Base-by-base conservation (phyloP, 2,797 vertebrate genomes). In the Onychomys torridus region DNA sequence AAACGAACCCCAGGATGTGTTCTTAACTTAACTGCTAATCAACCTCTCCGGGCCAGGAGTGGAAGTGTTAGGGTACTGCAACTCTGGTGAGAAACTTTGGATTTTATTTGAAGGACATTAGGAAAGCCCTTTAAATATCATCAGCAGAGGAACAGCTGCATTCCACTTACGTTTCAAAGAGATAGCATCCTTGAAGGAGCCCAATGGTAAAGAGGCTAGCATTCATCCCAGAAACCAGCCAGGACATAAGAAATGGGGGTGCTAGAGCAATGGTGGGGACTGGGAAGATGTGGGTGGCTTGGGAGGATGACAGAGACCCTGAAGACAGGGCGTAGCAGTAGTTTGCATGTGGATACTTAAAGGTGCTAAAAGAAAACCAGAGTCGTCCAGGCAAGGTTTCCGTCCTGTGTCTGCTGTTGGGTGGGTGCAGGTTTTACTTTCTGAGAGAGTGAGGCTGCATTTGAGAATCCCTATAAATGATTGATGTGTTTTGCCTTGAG, bases 401-500 rank as follows among this genome's bases (percentile, higher is more conserved):
- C 16, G 43, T 34, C 46, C n/a, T 17, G 16, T 84, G 25, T 16
- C 34, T 73, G 52, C 11, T 43, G 11, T 13, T 46, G 49, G 19
- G 21, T 85, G 29, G 61, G 63, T 88, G 76, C 55, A n/a, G 79
- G 59, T 90, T 27, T n/a, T 67, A 40, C 92, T 96, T 97, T 87
- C 71, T 69, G 59, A 77, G 65, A 83, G 29, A 59, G 37, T 25
- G 86, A 92, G 57, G 40, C 19, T 23, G 27, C 27, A 21, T 90
- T 69, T 86, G 82, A 79, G 61, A 52, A 61, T n/a, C 34, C 43
- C 37, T 85, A 43, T 69, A 63, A 90, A 79, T 96, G 95, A 93
- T 65, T 67, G 43, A 92, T 67, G 37, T 88, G 61, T 78, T 97
- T 93, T 0, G 3, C 92, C 63, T 76, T 93, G 85, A 96, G 93